Evolutionary conservation across 2,113 vertebrate genomes (phyloP).

Genomic region (Rallus limicola): DNA sequence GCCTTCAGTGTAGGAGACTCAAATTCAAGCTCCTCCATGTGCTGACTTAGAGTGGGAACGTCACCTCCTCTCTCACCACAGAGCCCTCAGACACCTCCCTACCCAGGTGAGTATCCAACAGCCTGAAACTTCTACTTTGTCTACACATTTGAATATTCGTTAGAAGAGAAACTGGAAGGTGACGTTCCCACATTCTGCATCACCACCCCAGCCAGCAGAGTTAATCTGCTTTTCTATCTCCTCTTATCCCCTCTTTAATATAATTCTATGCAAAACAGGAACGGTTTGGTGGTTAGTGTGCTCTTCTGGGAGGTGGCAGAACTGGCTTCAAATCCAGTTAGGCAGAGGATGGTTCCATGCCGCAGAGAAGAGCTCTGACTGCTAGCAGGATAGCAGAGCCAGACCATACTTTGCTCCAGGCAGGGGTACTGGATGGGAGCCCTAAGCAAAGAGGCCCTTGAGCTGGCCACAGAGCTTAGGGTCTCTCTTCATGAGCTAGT

Average conservation of each 20-base stretch:
- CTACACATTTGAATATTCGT: constrained; percentile 18
- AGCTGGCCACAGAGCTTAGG: background rate
- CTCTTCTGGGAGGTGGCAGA: constrained; percentile 19
- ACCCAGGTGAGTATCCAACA: background rate
- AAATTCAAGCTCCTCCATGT: background rate
- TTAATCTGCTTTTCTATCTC: constrained; percentile 35
- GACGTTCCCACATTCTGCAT: background rate
- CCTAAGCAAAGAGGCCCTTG: background rate
- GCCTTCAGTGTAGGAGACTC: background rate
- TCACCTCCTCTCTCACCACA: background rate
- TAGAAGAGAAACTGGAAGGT: background rate
- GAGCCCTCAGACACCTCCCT: background rate
- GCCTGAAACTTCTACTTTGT: background rate
- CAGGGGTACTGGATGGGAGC: background rate
- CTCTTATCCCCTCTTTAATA: background rate
- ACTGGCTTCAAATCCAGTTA: constrained; percentile 29
- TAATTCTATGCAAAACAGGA: constrained; percentile 40
- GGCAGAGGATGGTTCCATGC: background rate
- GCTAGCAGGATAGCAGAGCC: background rate
- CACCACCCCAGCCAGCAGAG: background rate
- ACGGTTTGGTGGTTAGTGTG: background rate
- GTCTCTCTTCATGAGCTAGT: background rate
- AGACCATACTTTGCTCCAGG: background rate
- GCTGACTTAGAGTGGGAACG: background rate
- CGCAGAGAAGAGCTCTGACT: background rate